These are phyloP conservation scores for Leptinotarsa texana DNA, from an alignment of 1,140 invertebrate genomes.

Conservation along the genomic window DNA sequence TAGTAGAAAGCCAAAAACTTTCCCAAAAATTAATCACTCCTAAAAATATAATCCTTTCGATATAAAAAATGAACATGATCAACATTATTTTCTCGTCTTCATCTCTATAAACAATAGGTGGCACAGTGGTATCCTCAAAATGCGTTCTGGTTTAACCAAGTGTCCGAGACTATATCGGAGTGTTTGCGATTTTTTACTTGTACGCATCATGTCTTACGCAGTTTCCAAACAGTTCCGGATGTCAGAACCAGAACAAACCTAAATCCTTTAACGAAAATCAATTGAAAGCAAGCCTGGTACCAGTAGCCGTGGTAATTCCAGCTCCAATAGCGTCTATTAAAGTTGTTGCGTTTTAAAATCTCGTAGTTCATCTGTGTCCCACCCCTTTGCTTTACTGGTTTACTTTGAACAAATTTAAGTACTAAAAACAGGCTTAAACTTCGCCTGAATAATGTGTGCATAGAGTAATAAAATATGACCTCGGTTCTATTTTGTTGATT, in stretches of 20 bases:
- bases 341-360: conserved; percentile 77
- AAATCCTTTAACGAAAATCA: conserved; percentile 86
- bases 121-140: no score
- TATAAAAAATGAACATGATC: no score
- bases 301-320: conserved; percentile 74
- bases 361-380: conserved; percentile 61
- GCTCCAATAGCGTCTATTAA: conserved; percentile 82
- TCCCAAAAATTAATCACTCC: no score
- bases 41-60: no score
- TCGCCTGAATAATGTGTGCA: conserved; percentile 75
- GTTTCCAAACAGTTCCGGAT: no score
- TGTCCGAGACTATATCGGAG: no score
- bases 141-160: no score
- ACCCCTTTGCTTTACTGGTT: conserved; percentile 63
- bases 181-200: no score
- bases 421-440: conserved; percentile 73
- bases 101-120: no score
- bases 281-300: conserved; percentile 92
- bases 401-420: conserved; percentile 85
- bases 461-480: conserved; percentile 79
- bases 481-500: conserved; percentile 77
- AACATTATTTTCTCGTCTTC: no score
- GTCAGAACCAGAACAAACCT: conserved; percentile 56
- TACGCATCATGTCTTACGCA: no score
- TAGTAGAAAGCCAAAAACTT: no score